Conservation (phyloP, 37 sponge, comb jelly and placozoan species). For the Diacarnus erythraeanus region DNA sequence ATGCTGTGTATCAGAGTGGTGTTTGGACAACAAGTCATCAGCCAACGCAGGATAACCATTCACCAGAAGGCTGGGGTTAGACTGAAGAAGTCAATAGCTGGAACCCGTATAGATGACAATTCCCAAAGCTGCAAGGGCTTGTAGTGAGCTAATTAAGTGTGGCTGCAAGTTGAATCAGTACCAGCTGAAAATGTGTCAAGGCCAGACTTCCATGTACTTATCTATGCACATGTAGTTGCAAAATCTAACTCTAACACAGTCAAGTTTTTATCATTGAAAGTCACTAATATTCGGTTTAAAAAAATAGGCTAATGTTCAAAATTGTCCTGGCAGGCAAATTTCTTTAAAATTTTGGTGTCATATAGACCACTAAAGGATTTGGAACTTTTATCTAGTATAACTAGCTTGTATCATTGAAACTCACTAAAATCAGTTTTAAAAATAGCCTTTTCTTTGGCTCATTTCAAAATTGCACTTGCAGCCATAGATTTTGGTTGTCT, state of each 20-base stretch:
- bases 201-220: slow-evolving; percentile 4
- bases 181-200: not conserved
- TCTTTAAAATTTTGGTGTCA: no score
- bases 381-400: no score
- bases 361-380: no score
- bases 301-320: no score
- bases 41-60: not conserved
- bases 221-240: slow-evolving; percentile 1
- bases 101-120: not conserved
- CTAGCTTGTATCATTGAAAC: no score
- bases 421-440: no score
- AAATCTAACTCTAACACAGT: not conserved
- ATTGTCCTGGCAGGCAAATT: no score
- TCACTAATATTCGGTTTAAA: no score
- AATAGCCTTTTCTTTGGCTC: no score
- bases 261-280: no score
- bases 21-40: slow-evolving; percentile 1
- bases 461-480: no score
- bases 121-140: not conserved
- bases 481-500: no score
- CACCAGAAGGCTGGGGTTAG: slow-evolving; percentile 2
- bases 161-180: slow-evolving; percentile 3
- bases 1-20: not conserved
- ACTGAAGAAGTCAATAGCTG: not conserved
- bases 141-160: slow-evolving; percentile 1